Base-by-base conservation (phyloP, 2,113 vertebrate species). In the Peromyscus polionotus region DNA sequence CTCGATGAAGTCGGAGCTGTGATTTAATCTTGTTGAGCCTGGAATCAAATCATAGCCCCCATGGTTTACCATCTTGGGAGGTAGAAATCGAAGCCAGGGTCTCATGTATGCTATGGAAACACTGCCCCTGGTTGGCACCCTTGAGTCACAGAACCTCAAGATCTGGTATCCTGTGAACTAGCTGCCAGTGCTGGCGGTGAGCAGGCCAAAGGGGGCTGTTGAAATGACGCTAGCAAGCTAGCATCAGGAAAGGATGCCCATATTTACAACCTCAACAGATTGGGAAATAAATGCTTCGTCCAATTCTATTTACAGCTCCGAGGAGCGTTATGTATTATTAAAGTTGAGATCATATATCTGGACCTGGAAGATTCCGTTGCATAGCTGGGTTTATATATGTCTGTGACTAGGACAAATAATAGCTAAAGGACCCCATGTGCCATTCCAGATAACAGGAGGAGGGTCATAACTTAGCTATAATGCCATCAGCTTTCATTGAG, bases 391-490 rank as follows among this genome's bases (percentile, higher is more conserved):
- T 70, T 20, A 7, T 1, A 1, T 63, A 36, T 86, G 92, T 83
- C 48, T 91, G 20, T 73, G 54, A 59, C 9, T 67, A 22, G 39
- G 7, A 17, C 36, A 68, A 45, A 45, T 86, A 67, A 80, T 84
- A 88, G 61, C 51, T 85, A 86, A 76, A 83, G 90, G 33, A 51
- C 48, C 28, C 0, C 39, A 31, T 88, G n/a, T 96, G 88, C 90
- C 65, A 72, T 92, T 39, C 76, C 16, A 72, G 72, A 45, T 72
- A 93, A 81, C 76, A 88, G 63, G 19, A 87, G 8, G n/a, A 54
- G 57, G 36, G 42, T 72, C 54, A 57, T 86, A 84, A 91, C 72
- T 95, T 93, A 83, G 92, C 22, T 80, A 36, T 84, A 96, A 88
- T 7, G 67, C 7, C 80, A 67, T 39, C n/a, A 95, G 28, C 51